Evolutionary conservation across 2,888 invertebrate species (phyloP).

Genomic region (Drosophila atripex): DNA sequence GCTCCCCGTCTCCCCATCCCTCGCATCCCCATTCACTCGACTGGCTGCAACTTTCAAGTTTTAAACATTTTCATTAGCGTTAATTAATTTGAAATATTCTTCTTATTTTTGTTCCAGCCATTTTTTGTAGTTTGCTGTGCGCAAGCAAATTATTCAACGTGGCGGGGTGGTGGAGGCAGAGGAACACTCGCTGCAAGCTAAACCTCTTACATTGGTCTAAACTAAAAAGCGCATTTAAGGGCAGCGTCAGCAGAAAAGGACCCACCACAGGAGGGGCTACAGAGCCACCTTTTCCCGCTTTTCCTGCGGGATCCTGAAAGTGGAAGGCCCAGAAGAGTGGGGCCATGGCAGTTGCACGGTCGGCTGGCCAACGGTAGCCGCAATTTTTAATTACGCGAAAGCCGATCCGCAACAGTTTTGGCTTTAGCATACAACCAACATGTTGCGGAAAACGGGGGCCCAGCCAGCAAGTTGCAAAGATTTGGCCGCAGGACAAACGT

Average conservation of each 20-base stretch:
- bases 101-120: conserved; percentile 46
- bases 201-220: conserved; percentile 70
- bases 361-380: conserved; percentile 56
- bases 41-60: conserved; percentile 65
- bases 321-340: neutral
- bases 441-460: conserved; percentile 49
- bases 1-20: neutral
- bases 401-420: conserved; percentile 79
- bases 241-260: conserved; percentile 69
- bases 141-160: conserved; percentile 66
- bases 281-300: neutral
- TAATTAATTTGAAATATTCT: conserved; percentile 81
- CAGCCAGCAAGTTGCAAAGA: conserved; percentile 58
- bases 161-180: neutral
- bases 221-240: conserved; percentile 73
- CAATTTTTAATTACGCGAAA: conserved; percentile 79
- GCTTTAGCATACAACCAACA: conserved; percentile 53
- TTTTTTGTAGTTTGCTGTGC: conserved; percentile 42
- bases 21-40: conserved; percentile 22
- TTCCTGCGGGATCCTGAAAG: conserved; percentile 10
- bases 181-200: conserved; percentile 39
- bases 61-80: conserved; percentile 81
- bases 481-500: conserved; percentile 67
- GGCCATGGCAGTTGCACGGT: conserved; percentile 10
- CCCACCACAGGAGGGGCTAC: conserved; percentile 20